These are phyloP conservation scores for Trinorchestia longiramus DNA, from an alignment of 1,140 invertebrate species.

Conservation along the genomic window DNA sequence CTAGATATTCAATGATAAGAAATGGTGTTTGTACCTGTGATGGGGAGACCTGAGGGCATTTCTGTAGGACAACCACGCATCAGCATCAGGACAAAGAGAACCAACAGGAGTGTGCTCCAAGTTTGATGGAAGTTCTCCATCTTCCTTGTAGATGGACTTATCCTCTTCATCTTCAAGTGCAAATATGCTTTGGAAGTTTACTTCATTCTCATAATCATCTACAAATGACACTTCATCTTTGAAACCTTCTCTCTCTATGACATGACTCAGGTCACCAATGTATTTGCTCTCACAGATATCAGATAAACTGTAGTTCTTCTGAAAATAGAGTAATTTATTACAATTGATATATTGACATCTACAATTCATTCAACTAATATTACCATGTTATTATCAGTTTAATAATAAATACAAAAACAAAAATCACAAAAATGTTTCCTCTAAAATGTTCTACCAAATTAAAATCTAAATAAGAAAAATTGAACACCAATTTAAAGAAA, in stretches of 20 bases:
- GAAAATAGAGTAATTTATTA: not conserved
- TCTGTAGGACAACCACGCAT: not conserved
- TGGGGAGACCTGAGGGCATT: not conserved
- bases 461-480: too few relatives aligned
- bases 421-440: too few relatives aligned
- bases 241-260: not conserved
- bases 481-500: too few relatives aligned
- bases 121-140: not conserved
- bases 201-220: not conserved
- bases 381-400: too few relatives aligned
- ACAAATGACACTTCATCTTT: conserved; percentile 4
- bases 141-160: not conserved
- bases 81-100: not conserved
- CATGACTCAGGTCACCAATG: not conserved
- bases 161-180: not conserved
- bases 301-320: not conserved
- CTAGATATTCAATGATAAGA: too few relatives aligned
- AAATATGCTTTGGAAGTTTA: not conserved
- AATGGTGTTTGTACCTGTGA: not conserved
- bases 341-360: too few relatives aligned
- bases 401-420: too few relatives aligned
- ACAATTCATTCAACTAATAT: too few relatives aligned
- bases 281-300: conserved; percentile 19
- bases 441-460: too few relatives aligned
- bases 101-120: not conserved